Base-by-base conservation (phyloP, 2,113 vertebrate species). In the Chaetura pelagica region DNA sequence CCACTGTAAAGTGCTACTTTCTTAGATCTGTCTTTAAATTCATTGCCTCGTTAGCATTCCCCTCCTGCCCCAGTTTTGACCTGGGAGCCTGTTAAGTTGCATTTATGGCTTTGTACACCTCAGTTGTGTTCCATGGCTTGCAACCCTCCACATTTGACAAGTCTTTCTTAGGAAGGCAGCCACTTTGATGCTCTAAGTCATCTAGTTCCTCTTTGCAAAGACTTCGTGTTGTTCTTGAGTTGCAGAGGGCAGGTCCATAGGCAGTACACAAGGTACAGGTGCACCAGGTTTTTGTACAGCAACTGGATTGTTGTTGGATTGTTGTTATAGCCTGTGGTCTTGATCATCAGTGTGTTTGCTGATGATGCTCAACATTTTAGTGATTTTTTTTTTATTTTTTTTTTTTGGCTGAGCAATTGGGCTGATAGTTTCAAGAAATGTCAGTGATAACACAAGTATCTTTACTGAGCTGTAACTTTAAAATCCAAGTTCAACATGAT, bases 51-150 rank as follows among this genome's bases (percentile, higher is more conserved):
- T 76, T 44, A 26, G 30, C 49, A 49, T 44, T n/a, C 13, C 11
- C 3, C 2, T 87, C 15, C 18, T 81, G 30, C 20, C 42, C 14
- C 10, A 54, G 30, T n/a, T 83, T 12, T 51, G 21, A 63, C 63
- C 35, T n/a, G 24, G 24, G 38, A 46, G 27, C 62, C 1, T 4
- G 15, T 13, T 2, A 2, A 27, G 23, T 34, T 44, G 26, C 2
- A 1, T 82, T 19, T 58, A 32, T 61, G 35, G 5, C 38, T 81
- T 74, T 82, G 52, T 35, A 49, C 32, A 12, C 10, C 13, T 78
- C n/a, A 26, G n/a, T 59, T 3, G 1, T 0, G 1, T 63, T 49
- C 42, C 11, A 4, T 24, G 13, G 54, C 29, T 64, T 55, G n/a
- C 57, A 78, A 67, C 48, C 23, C 4, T 78, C 14, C 34, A 15